A percentile compares a stretch with the other conserved stretches of the same genome.
These are phyloP conservation scores for Stegastes partitus DNA, from an alignment of 2,113 vertebrate genomes.

Conservation along the genomic window DNA sequence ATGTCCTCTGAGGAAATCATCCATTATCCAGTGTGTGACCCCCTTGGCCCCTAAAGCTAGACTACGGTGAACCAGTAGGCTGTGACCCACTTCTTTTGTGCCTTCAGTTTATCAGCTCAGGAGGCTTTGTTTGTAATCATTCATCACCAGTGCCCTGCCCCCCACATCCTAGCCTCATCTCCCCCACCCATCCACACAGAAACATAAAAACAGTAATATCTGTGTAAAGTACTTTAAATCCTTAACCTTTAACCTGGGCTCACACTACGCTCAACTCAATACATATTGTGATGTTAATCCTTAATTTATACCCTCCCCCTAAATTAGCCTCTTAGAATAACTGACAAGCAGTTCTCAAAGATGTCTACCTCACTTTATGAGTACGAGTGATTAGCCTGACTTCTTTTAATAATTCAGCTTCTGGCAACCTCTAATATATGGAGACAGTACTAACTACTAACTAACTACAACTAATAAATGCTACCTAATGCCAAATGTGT, in stretches of 20 bases:
- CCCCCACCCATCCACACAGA: neutral
- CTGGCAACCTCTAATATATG: too few relatives aligned
- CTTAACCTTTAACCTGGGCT: constrained; percentile 22
- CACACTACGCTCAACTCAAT: constrained; percentile 1
- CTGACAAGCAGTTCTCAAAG: too few relatives aligned
- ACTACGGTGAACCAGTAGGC: constrained; percentile 39
- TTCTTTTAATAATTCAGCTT: too few relatives aligned
- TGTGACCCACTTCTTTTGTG: constrained; percentile 82
- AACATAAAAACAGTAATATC: constrained; percentile 17
- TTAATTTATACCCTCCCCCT: neutral
- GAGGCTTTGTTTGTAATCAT: constrained; percentile 77
- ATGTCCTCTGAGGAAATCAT: constrained; percentile 56
- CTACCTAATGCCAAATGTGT: too few relatives aligned
- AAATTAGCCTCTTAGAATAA: constrained; percentile 15
- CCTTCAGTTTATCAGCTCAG: constrained; percentile 67
- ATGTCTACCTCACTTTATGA: too few relatives aligned
- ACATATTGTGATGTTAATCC: neutral
- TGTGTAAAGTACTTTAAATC: neutral
- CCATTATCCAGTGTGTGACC: constrained; percentile 27
- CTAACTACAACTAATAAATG: too few relatives aligned
- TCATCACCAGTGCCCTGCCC: constrained; percentile 42
- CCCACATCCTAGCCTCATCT: constrained; percentile 36
- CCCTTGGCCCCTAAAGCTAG: constrained; percentile 20
- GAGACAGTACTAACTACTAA: too few relatives aligned
- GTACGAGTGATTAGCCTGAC: too few relatives aligned